A percentile compares a stretch with the other conserved stretches of the same genome.
Evolutionary conservation across 2,113 vertebrate genomes (phyloP).

Genomic region (Calyptomena viridis): DNA sequence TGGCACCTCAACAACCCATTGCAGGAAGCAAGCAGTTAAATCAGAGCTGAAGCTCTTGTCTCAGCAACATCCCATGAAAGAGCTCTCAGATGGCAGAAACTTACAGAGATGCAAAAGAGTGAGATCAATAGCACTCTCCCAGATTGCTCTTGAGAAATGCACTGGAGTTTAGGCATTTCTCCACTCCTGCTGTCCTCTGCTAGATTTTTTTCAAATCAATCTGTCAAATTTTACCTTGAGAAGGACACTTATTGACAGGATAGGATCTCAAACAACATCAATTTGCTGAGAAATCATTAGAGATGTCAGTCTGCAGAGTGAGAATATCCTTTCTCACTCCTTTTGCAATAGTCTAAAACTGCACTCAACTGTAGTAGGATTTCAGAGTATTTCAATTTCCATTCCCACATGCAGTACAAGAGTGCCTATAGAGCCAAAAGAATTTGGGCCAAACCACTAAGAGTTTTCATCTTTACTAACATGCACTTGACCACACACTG

Average conservation of each 20-base stretch:
- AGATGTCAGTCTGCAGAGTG: background rate
- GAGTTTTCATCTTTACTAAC: slow-evolving; percentile 12
- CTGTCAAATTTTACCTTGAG: background rate
- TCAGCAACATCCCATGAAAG: background rate
- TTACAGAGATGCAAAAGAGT: background rate
- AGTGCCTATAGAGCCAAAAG: background rate
- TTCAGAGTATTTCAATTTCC: background rate
- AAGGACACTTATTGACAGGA: background rate
- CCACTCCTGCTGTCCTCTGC: background rate
- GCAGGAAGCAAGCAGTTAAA: background rate
- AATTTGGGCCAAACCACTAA: slow-evolving; percentile 21
- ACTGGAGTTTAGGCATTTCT: background rate
- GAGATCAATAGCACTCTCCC: background rate
- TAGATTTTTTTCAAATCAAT: background rate
- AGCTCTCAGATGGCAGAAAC: background rate
- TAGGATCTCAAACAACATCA: background rate
- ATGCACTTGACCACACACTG: background rate
- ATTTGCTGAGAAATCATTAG: background rate
- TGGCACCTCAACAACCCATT: background rate
- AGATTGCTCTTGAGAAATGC: background rate
- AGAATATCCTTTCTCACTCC: background rate
- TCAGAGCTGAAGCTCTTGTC: background rate
- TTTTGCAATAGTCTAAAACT: background rate
- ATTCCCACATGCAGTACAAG: background rate
- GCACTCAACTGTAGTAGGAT: background rate